Percentiles rank a stretch among this genome's conserved stretches.
Conservation (phyloP, 2,888 invertebrate genomes). For the Coenonympha arcania region DNA sequence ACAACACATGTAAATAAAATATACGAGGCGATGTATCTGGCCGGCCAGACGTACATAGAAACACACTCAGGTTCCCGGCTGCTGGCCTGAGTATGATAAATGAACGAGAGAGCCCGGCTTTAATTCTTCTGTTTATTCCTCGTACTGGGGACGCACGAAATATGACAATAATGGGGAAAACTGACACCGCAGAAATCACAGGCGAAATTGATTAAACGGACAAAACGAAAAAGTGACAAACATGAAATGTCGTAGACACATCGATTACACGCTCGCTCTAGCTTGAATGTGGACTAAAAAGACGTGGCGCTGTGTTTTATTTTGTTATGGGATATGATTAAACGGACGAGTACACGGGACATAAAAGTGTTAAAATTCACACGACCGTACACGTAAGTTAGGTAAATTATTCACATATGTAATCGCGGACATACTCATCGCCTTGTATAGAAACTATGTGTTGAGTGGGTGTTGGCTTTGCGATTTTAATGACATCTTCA, state of each 20-base stretch:
- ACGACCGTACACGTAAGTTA: no score
- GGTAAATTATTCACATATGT: neutral
- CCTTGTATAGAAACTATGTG: neutral
- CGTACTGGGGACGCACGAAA: slow-evolving; percentile 39
- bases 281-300: neutral
- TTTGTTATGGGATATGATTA: neutral
- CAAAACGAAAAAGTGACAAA: slow-evolving; percentile 5
- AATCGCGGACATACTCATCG: neutral
- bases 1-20: slow-evolving; percentile 55
- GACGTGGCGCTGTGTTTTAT: neutral
- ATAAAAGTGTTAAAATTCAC: neutral
- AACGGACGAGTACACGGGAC: neutral
- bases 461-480: neutral
- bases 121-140: slow-evolving; percentile 52
- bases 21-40: slow-evolving; percentile 39
- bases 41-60: slow-evolving; percentile 53
- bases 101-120: slow-evolving; percentile 46
- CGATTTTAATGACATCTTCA: neutral
- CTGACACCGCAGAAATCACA: slow-evolving; percentile 42
- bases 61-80: slow-evolving; percentile 55
- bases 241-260: neutral
- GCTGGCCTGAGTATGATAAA: slow-evolving; percentile 62
- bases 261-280: neutral
- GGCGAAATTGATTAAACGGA: slow-evolving; percentile 26
- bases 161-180: slow-evolving; percentile 60